These are phyloP conservation scores for Drosophila emarginata DNA, from an alignment of 2,888 invertebrate genomes.

Conservation along the genomic window DNA sequence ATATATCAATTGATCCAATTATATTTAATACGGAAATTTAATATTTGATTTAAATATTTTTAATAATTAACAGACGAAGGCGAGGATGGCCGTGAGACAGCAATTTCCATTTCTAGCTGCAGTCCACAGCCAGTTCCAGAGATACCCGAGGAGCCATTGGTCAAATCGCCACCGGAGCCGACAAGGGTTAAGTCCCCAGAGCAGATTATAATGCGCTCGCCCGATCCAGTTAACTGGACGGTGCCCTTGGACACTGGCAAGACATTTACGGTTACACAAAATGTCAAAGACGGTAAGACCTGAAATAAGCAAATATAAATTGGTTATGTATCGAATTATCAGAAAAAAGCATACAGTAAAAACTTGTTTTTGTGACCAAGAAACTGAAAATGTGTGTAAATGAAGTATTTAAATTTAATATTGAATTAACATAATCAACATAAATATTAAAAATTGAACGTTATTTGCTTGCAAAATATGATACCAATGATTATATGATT, in stretches of 20 bases:
- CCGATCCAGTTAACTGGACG: slow-evolving; percentile 97
- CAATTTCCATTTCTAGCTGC: slow-evolving; percentile 80
- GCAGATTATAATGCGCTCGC: slow-evolving; percentile 95
- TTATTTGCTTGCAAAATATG: too few species aligned
- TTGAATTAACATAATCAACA: too few species aligned
- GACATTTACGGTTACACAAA: slow-evolving; percentile 96
- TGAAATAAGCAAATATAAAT: not conserved
- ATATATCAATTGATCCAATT: slow-evolving; percentile 11
- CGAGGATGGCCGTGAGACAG: slow-evolving; percentile 80
- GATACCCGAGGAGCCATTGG: slow-evolving; percentile 86
- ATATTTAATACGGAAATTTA: slow-evolving; percentile 1
- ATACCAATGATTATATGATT: too few species aligned
- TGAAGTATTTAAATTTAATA: too few species aligned
- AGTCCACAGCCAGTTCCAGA: slow-evolving; percentile 80
- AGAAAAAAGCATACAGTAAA: not conserved
- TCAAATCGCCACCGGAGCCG: slow-evolving; percentile 96
- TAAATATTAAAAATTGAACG: too few species aligned
- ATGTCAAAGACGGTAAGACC: slow-evolving; percentile 89
- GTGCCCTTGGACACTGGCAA: slow-evolving; percentile 96
- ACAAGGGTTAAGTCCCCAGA: slow-evolving; percentile 96
- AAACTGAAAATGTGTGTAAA: too few species aligned
- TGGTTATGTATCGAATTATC: not conserved
- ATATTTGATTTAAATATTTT: slow-evolving; percentile 28
- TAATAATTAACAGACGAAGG: slow-evolving; percentile 75
- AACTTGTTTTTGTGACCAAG: not conserved